Evolutionary conservation across 2,888 invertebrate species (phyloP), one percentile per base, ranked within the genome.

Genomic region (Melikaiella ostensackeni): DNA sequence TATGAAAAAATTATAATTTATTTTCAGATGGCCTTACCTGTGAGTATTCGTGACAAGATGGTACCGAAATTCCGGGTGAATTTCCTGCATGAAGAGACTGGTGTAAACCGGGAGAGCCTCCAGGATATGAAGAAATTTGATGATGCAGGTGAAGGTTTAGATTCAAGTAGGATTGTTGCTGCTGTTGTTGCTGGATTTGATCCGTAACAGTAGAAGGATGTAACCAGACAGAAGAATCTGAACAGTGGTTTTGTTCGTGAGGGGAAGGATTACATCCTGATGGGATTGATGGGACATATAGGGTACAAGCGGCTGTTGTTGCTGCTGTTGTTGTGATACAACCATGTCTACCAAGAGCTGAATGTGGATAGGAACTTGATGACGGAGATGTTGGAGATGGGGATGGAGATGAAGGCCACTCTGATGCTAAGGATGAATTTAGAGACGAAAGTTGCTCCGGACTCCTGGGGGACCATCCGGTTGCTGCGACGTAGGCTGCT

Each of bases 111-210:
- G 81, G 80, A 13, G 80, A 76, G 61, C 74, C 80, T n/a, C 80
- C 77, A 7, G 83, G 77, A 61, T 83, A 83, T 2, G 83, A 76
- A 0, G 91, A 88, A 82, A 91, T 90, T 75, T 91, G 91, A 82
- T 91, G 91, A 82, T 91, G 91, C 21, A 91, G 79, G 77, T 91
- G 91, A 0, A 91, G 87, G 77, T 91, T 91, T 19, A 91, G 79
- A 79, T 91, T 91, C 30, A 91, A 83, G 74, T 91, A 91, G 0
- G 91, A 92, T 77, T 92, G 94, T 87, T 94, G 93, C 62, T 93
- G 92, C 83, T 93, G 93, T 82, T 94, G 93, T 80, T 94, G 94
- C 86, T 94, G 94, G 90, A 94, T 92, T 61, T 93, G 92, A 70
- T 93, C 92, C 82, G 93, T 93, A 80, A 91, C 92, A 83, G 92